Evolutionary conservation across 2,888 invertebrate species (phyloP).

Genomic region (Hermaeophaga mercurialis): DNA sequence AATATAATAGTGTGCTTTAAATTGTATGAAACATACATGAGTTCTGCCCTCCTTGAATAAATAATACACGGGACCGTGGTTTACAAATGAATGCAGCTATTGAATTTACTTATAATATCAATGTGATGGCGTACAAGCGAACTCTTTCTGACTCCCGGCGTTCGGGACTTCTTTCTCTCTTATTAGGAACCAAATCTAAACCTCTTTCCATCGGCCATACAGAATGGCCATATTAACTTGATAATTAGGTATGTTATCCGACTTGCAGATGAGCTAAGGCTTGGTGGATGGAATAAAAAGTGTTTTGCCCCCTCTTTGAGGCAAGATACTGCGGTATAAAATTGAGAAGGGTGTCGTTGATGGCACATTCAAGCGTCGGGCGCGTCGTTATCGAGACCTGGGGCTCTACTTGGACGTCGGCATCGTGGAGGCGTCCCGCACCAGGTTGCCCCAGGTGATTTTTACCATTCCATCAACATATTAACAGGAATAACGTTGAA

Average conservation of each 20-base stretch:
- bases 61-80: constrained; percentile 61
- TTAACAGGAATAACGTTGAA: no score
- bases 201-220: constrained; percentile 64
- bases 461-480: no score
- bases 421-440: constrained; percentile 38
- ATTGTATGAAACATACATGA: constrained; percentile 67
- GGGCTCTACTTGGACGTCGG: constrained; percentile 42
- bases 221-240: constrained; percentile 87
- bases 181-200: constrained; percentile 57
- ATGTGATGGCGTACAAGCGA: constrained; percentile 59
- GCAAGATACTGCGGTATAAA: constrained; percentile 57
- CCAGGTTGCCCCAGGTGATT: constrained; percentile 42
- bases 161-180: constrained; percentile 55
- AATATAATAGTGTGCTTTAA: constrained; percentile 61
- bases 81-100: constrained; percentile 75
- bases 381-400: constrained; percentile 49
- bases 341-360: constrained; percentile 59
- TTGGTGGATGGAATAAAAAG: constrained; percentile 75
- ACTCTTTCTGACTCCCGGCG: constrained; percentile 32
- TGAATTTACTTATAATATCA: constrained; percentile 75
- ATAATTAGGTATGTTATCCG: constrained; percentile 89
- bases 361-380: constrained; percentile 58
- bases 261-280: constrained; percentile 84
- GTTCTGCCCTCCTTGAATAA: constrained; percentile 59
- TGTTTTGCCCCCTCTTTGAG: constrained; percentile 66